Conservation (phyloP, 1,140 invertebrate genomes). For the Caenorhabditis latens region DNA sequence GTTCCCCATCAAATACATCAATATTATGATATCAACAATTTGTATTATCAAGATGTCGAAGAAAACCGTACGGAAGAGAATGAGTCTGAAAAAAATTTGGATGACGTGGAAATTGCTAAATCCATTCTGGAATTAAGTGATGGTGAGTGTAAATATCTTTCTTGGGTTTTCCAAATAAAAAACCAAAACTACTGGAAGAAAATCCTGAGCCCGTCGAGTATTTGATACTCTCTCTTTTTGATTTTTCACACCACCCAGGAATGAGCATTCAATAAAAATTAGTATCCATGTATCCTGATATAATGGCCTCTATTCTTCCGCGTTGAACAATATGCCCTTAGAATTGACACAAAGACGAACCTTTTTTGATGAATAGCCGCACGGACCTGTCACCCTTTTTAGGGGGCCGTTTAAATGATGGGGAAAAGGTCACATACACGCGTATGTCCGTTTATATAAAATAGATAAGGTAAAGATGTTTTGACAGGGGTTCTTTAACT, state of each 20-base stretch:
- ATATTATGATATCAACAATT: conserved; percentile 37
- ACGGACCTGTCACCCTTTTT: conserved; percentile 5
- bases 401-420: background rate
- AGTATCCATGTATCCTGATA: no score
- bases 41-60: background rate
- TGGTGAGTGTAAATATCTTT: background rate
- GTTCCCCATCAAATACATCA: conserved; percentile 27
- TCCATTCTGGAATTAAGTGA: conserved; percentile 2
- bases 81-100: background rate
- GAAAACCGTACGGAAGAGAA: background rate
- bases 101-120: conserved; percentile 11
- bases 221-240: no score
- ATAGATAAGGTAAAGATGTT: no score
- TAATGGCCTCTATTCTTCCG: background rate
- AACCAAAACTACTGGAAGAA: no score
- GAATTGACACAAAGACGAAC: background rate
- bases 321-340: background rate
- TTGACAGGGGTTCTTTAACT: no score
- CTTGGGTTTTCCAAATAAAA: no score
- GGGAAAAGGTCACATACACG: no score
- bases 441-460: no score
- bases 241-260: no score
- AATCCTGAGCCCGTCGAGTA: no score
- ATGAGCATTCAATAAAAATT: no score
- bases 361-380: background rate